Evolutionary conservation across 2,888 invertebrate genomes (phyloP), one percentile per base, ranked within the genome.

Genomic region (Protodeltote pygarga): DNA sequence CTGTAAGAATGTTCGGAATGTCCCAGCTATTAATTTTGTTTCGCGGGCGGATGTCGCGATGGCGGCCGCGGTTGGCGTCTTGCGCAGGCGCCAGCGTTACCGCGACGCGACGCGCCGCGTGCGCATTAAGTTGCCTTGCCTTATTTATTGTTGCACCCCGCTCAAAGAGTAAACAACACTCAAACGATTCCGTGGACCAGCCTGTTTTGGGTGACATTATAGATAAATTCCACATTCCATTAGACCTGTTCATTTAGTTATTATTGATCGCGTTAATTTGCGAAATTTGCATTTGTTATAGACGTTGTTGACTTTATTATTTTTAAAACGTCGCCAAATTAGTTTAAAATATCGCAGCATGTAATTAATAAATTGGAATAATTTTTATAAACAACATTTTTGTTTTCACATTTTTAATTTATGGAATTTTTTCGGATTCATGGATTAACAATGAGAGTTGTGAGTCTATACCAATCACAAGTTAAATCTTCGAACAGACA

Each of bases 1-100:
- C 64, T 69, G 73, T 72, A 80, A 79, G 77, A 82, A 86, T 81
- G 81, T 62, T 64, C 42, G 85, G 87, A 83, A 87, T 89, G 82
- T 77, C 69, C 77, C 67, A 67, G 83, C 81, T 78, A 87, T 89
- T 83, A 87, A 85, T 84, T 83, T 79, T 72, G 75, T 74, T 73
- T 78, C 70, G 66, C 73, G 73, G 73, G 77, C 74, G 77, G 76
- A 69, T 79, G 76, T 77, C 69, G 71, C 64, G 65, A 58, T 59
- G 75, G 71, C 65, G 69, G 41, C 37, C 51, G 41, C 40, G 59
- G 62, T 55, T 68, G 79, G 80, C 81, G 79, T 71, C 78, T 68
- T 50, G 66, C 75, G 75, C 75, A 78, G 81, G 81, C 85, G 87
- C 85, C 86, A 75, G 65, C 55, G 59, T 50, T 52, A 50, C 52